Conservation (phyloP, 2,888 invertebrate species). For the Dryomyza anilis region DNA sequence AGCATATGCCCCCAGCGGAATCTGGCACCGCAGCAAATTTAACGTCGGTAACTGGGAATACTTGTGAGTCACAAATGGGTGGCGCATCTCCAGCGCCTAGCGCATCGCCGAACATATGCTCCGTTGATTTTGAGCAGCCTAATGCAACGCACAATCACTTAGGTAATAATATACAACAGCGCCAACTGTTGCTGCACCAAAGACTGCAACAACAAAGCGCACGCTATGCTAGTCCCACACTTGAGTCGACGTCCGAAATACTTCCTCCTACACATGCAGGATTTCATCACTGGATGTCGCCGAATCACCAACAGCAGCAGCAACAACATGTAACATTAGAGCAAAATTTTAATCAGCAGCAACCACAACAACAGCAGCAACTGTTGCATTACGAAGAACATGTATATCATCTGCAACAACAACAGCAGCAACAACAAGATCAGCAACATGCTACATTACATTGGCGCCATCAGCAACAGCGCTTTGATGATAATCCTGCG, state of each 20-base stretch:
- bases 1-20: neutral
- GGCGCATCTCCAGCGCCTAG: neutral
- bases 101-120: conserved; percentile 47
- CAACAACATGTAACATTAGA: conserved; percentile 1
- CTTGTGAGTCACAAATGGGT: too few species aligned
- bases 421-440: conserved; percentile 38
- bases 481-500: conserved; percentile 9
- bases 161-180: conserved; percentile 14
- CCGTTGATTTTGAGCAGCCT: conserved; percentile 47
- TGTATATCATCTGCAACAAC: conserved; percentile 13
- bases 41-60: too few species aligned
- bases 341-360: conserved; percentile 2
- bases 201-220: conserved; percentile 32
- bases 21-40: neutral
- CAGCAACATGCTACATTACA: conserved; percentile 36
- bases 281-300: conserved; percentile 35
- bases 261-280: conserved; percentile 17
- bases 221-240: conserved; percentile 34
- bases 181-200: conserved; percentile 28
- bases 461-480: conserved; percentile 38
- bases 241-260: conserved; percentile 24
- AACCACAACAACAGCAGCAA: conserved; percentile 31
- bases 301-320: conserved; percentile 33
- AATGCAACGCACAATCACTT: conserved; percentile 18
- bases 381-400: conserved; percentile 19